Evolutionary conservation across 1,140 invertebrate genomes (phyloP).

Genomic region (Drosophila obscura): DNA sequence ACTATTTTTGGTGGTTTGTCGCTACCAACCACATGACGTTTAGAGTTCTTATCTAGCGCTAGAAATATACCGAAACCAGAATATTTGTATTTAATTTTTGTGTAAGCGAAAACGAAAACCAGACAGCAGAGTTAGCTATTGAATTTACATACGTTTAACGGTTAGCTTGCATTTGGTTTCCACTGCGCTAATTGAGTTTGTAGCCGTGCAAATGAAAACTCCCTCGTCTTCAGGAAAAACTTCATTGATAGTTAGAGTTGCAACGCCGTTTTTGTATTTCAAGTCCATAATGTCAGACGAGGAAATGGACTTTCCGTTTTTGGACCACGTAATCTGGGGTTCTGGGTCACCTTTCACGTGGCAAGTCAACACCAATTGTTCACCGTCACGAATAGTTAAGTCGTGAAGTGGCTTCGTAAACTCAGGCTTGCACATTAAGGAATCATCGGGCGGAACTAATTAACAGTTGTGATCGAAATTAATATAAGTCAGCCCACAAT

Average conservation of each 20-base stretch:
- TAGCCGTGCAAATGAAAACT: constrained; percentile 93
- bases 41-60: constrained; percentile 88
- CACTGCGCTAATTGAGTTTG: constrained; percentile 93
- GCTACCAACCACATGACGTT: constrained; percentile 81
- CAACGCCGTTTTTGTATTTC: constrained; percentile 95
- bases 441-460: constrained; percentile 92
- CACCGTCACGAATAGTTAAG: constrained; percentile 91
- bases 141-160: constrained; percentile 89
- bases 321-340: constrained; percentile 94
- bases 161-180: constrained; percentile 93
- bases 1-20: constrained; percentile 93
- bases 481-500: neutral
- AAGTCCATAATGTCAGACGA: constrained; percentile 94
- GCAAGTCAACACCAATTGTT: constrained; percentile 90
- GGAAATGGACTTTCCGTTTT: constrained; percentile 89
- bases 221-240: constrained; percentile 97
- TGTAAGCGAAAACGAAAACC: neutral
- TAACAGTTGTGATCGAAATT: neutral
- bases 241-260: constrained; percentile 94
- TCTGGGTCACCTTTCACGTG: constrained; percentile 95
- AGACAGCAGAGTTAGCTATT: neutral
- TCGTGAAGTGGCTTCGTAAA: constrained; percentile 90
- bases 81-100: neutral
- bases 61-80: constrained; percentile 29
- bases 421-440: constrained; percentile 92